Evolutionary conservation across 2,888 invertebrate genomes (phyloP).

Genomic region (Aradus depressus): DNA sequence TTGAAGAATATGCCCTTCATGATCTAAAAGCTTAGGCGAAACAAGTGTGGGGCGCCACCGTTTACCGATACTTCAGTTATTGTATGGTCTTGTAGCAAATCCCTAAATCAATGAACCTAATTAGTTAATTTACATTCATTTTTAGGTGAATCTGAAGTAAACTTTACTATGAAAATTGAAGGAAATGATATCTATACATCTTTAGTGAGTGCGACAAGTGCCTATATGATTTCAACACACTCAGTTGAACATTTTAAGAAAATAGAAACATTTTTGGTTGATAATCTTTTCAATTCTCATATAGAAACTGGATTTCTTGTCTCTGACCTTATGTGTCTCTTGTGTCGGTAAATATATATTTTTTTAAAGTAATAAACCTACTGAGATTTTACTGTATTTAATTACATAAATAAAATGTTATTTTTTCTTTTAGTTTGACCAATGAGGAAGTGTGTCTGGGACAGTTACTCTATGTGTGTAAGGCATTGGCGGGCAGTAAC

Average conservation of each 20-base stretch:
- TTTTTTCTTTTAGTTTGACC: conserved; percentile 4
- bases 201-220: background rate
- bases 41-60: too few species aligned
- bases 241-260: background rate
- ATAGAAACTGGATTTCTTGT: conserved; percentile 1
- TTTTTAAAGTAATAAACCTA: background rate
- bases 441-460: conserved; percentile 11
- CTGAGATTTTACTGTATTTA: background rate
- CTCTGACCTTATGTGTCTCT: conserved; percentile 1
- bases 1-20: too few species aligned
- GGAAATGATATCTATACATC: conserved; percentile 3
- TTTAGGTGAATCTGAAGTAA: conserved; percentile 1
- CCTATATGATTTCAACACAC: conserved; percentile 4
- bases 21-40: too few species aligned
- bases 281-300: background rate
- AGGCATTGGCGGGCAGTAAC: background rate
- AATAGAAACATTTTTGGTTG: background rate
- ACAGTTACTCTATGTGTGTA: background rate
- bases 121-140: too few species aligned
- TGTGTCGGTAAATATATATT: background rate
- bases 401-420: background rate
- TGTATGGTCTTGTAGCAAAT: too few species aligned
- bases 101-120: too few species aligned
- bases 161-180: conserved; percentile 5
- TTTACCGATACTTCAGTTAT: too few species aligned